Conservation (phyloP, 2,888 invertebrate species). For the Parnassius smintheus region DNA sequence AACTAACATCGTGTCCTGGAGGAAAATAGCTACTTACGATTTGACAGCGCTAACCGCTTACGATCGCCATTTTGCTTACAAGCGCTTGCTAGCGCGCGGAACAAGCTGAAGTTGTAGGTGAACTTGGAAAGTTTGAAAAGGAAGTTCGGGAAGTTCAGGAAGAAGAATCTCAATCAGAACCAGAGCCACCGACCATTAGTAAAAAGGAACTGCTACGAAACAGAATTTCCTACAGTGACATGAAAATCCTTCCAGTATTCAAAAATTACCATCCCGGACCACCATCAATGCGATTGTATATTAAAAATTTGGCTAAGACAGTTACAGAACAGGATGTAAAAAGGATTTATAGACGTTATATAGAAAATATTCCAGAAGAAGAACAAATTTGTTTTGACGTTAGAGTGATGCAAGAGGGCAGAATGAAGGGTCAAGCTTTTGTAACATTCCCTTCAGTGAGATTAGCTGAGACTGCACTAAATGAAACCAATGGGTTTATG, state of each 20-base stretch:
- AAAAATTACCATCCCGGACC: conserved; percentile 92
- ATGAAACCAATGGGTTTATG: conserved; percentile 93
- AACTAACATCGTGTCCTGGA: too few relatives aligned
- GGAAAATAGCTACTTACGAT: too few relatives aligned
- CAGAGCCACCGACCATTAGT: conserved; percentile 75
- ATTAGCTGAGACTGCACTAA: conserved; percentile 87
- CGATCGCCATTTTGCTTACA: too few relatives aligned
- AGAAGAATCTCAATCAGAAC: conserved; percentile 37
- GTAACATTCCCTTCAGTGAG: conserved; percentile 88
- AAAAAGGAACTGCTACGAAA: conserved; percentile 84
- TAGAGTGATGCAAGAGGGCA: conserved; percentile 94
- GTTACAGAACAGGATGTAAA: conserved; percentile 88
- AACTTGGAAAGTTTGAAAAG: conserved; percentile 69
- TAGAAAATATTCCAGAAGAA: conserved; percentile 58
- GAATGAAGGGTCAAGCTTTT: conserved; percentile 98
- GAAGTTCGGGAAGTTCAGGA: conserved; percentile 46
- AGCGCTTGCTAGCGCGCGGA: too few relatives aligned
- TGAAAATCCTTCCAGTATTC: conserved; percentile 88
- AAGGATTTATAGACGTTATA: conserved; percentile 87
- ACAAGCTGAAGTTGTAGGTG: conserved; percentile 61
- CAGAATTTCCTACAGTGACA: conserved; percentile 86
- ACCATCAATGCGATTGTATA: conserved; percentile 91
- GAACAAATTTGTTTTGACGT: conserved; percentile 82
- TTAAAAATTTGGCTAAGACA: conserved; percentile 94
- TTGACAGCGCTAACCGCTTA: too few relatives aligned